These are phyloP conservation scores for Oophaga sylvatica DNA, from an alignment of 2,797 vertebrate genomes.

Conservation along the genomic window DNA sequence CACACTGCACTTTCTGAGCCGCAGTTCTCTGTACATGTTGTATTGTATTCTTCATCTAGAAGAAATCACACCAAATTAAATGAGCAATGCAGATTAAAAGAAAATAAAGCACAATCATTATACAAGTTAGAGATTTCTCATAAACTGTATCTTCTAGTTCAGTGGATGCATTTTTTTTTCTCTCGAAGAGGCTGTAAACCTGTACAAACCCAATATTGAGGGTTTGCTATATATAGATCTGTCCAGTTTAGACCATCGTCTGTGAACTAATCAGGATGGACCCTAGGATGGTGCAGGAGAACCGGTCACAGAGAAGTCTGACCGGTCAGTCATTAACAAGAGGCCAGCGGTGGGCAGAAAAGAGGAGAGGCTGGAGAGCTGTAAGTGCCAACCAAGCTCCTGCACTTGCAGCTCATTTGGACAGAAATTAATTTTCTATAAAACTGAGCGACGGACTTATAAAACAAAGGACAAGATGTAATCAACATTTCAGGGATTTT, in stretches of 20 bases:
- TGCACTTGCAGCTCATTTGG: too few relatives aligned
- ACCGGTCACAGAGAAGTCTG: too few relatives aligned
- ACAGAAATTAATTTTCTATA: too few relatives aligned
- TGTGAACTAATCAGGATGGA: too few relatives aligned
- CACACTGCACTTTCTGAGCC: conserved; percentile 72
- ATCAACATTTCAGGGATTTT: too few relatives aligned
- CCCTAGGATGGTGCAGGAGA: too few relatives aligned
- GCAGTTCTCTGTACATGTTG: conserved; percentile 44
- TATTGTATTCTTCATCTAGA: conserved; percentile 33
- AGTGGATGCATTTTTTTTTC: not conserved
- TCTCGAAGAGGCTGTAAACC: not conserved
- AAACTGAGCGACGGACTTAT: too few relatives aligned
- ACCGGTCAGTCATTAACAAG: too few relatives aligned
- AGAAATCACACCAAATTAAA: not conserved
- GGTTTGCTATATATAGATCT: not conserved
- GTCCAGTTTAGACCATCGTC: not conserved
- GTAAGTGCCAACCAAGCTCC: too few relatives aligned
- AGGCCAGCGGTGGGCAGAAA: too few relatives aligned
- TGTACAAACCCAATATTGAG: not conserved
- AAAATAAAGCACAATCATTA: not conserved
- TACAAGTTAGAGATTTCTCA: not conserved
- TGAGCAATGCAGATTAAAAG: not conserved
- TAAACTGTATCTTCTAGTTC: not conserved
- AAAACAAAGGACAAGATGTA: too few relatives aligned
- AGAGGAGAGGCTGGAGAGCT: too few relatives aligned